Evolutionary conservation across 1,140 invertebrate genomes (phyloP).

Genomic region (Tribolium madens): DNA sequence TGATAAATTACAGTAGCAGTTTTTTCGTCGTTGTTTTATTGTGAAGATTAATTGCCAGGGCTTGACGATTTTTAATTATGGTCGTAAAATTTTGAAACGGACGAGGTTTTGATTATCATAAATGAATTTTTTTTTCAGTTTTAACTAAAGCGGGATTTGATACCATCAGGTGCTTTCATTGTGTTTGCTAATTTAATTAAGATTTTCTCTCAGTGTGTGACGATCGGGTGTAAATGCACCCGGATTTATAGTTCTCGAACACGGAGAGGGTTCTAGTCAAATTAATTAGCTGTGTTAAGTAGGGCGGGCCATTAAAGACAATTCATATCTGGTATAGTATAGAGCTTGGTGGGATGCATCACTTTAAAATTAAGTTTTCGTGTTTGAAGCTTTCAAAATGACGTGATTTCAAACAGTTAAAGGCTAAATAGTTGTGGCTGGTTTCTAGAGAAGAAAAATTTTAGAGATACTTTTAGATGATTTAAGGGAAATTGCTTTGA

Average conservation of each 20-base stretch:
- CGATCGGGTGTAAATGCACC: constrained; percentile 1
- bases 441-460: too few species aligned
- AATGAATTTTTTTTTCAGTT: not conserved
- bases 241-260: not conserved
- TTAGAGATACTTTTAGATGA: too few species aligned
- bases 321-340: not conserved
- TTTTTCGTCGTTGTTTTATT: constrained; percentile 34
- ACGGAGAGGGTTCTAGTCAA: not conserved
- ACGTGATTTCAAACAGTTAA: too few species aligned
- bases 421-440: too few species aligned
- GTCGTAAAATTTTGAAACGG: not conserved
- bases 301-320: not conserved
- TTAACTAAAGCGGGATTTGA: not conserved
- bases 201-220: not conserved
- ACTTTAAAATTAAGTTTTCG: too few species aligned
- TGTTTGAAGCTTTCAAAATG: too few species aligned
- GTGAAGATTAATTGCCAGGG: constrained; percentile 21
- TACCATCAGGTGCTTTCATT: too few species aligned
- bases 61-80: constrained; percentile 31
- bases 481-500: too few species aligned
- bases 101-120: constrained; percentile 20
- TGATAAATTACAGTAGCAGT: constrained; percentile 28
- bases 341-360: not conserved
- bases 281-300: not conserved
- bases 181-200: not conserved